Evolutionary conservation across 2,888 invertebrate species (phyloP), one percentile per base, ranked within the genome.

Genomic region (Netelia virgata): DNA sequence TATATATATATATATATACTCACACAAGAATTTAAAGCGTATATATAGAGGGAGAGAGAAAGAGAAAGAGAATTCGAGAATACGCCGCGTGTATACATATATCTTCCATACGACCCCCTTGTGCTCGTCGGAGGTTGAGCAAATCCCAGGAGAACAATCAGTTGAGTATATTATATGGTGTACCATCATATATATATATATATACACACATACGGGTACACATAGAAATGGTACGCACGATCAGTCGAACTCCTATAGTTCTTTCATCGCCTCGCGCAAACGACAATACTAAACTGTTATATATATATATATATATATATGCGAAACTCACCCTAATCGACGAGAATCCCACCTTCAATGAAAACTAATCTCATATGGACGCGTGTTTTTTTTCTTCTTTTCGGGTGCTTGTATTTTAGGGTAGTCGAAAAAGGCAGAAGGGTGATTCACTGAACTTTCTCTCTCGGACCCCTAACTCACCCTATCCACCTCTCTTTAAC

Each of bases 351-450:
- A 87, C 87, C 88, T 89, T 90, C 87, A 90, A 90, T 91, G 90
- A 91, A 92, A 91, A 91, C 89, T 92, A 91, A 91, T 92, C 91
- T 90, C 89, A 88, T 90, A 90, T 55, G 77, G 74, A 86, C 87
- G 87, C 87, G 89, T 88, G 89, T 88, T 88, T 75, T 75, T 63
- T 73, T 57, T 41, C 18, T 72, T 79, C 18, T 18, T 11, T 18
- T 28, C 18, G 1, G 23, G 36, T 41, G 68, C 23, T 20, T 41
- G 41, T 64, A 16, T 64, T 64, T 64, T 14, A 64, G 28, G 79
- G 72, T 57, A 73, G 55, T 47, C 6, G 14, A 28, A 23, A 79
- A 23, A 64, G 36, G 11, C 66, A 28, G 66, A 77, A 61, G 82
- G 76, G 72, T 63, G 50, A 68, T 16, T 76, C 50, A 3, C 3